Percentiles rank a stretch among this genome's conserved stretches.
Conservation (phyloP, 2,888 invertebrate genomes). For the Drosophila peninsularis region DNA sequence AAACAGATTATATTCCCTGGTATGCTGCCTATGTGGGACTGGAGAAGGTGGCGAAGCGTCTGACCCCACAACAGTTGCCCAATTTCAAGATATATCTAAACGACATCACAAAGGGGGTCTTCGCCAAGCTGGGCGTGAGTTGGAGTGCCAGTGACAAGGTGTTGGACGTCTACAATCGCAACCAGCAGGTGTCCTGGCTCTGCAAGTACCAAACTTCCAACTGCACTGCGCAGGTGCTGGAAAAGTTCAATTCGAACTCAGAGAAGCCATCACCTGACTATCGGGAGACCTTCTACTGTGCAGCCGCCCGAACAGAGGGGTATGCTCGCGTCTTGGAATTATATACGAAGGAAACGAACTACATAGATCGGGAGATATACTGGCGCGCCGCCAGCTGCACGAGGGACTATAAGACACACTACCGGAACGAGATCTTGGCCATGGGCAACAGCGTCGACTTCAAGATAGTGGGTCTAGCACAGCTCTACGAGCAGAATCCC, state of each 20-base stretch:
- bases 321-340: constrained; percentile 67
- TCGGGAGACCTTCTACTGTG: constrained; percentile 65
- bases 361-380: constrained; percentile 88
- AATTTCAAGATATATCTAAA: constrained; percentile 84
- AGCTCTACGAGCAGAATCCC: background rate
- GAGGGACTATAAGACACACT: constrained; percentile 85
- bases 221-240: constrained; percentile 86
- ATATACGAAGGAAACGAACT: constrained; percentile 86
- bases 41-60: constrained; percentile 49
- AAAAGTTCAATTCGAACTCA: constrained; percentile 72
- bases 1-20: constrained; percentile 90
- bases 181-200: constrained; percentile 87
- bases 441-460: background rate
- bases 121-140: constrained; percentile 85
- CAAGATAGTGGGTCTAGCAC: background rate
- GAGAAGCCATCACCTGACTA: constrained; percentile 57
- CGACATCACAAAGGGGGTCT: constrained; percentile 85
- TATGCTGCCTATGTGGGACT: constrained; percentile 86
- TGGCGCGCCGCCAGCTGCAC: constrained; percentile 89
- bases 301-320: constrained; percentile 37
- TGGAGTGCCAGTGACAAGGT: constrained; percentile 85
- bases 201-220: constrained; percentile 87
- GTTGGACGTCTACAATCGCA: constrained; percentile 87
- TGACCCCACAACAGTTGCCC: constrained; percentile 60
- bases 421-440: constrained; percentile 85